Conservation (phyloP, 2,797 vertebrate species). For the Enteromius viviparus region DNA sequence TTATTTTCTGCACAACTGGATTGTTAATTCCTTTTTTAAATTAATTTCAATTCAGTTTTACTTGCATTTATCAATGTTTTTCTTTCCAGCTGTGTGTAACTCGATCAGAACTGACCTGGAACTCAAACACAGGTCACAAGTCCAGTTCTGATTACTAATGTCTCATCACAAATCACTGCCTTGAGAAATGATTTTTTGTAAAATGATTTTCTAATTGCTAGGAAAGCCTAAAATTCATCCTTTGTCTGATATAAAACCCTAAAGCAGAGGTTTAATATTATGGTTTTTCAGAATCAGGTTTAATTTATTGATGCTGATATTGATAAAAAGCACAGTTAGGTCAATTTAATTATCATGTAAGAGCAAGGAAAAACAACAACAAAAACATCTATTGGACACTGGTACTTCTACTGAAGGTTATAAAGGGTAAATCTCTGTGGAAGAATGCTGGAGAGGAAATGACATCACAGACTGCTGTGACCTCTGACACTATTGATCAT, state of each 20-base stretch:
- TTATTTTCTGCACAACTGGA: neutral
- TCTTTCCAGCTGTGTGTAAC: neutral
- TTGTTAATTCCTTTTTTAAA: neutral
- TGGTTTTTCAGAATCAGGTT: neutral
- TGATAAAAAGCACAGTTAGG: neutral
- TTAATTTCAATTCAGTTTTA: neutral
- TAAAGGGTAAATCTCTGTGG: neutral
- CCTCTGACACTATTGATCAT: constrained; percentile 52
- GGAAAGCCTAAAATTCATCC: neutral
- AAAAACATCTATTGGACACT: neutral
- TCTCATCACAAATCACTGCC: neutral
- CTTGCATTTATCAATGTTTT: neutral
- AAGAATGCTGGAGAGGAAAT: constrained; percentile 19
- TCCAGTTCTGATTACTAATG: neutral
- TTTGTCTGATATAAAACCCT: neutral
- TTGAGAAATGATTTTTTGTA: neutral
- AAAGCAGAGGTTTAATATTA: neutral
- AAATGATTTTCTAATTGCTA: neutral
- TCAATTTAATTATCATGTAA: neutral
- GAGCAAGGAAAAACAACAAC: neutral
- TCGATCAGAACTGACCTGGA: neutral
- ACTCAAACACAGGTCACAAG: neutral
- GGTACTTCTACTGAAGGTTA: neutral
- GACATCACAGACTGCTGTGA: constrained; percentile 36
- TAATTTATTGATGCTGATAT: too few species aligned